A percentile compares a stretch with the other conserved stretches of the same genome.
These are phyloP conservation scores for Lepidocyrtoides sp. DNA, from an alignment of 2,888 invertebrate genomes.

Conservation along the genomic window DNA sequence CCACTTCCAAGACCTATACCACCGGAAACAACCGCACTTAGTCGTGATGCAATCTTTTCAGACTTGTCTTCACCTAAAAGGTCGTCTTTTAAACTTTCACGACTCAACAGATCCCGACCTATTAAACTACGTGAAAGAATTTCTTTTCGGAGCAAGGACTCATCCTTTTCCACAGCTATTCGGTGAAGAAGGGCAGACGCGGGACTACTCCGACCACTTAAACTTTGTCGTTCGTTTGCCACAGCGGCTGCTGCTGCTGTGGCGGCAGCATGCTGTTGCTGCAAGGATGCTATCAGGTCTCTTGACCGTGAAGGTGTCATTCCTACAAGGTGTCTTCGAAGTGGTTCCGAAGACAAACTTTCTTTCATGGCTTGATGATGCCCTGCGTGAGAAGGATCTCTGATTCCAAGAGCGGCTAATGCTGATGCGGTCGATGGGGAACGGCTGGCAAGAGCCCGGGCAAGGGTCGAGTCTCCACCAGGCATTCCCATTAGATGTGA, in stretches of 20 bases:
- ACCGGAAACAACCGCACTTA: slow-evolving; percentile 76
- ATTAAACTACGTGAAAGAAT: slow-evolving; percentile 84
- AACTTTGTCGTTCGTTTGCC: slow-evolving; percentile 40
- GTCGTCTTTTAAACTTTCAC: slow-evolving; percentile 84
- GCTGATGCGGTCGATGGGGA: slow-evolving; percentile 84
- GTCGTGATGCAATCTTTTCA: slow-evolving; percentile 82
- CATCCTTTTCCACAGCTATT: slow-evolving; percentile 83
- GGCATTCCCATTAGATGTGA: slow-evolving; percentile 88
- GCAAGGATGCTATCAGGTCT: slow-evolving; percentile 83
- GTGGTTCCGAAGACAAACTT: slow-evolving; percentile 82
- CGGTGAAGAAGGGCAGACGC: slow-evolving; percentile 83
- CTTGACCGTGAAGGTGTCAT: slow-evolving; percentile 85
- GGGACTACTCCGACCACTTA: slow-evolving; percentile 83
- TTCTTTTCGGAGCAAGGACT: slow-evolving; percentile 83
- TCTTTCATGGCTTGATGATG: slow-evolving; percentile 77
- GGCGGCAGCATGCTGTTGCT: slow-evolving; percentile 62
- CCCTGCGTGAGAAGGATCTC: slow-evolving; percentile 69
- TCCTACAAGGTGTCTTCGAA: slow-evolving; percentile 80
- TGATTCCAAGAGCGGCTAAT: slow-evolving; percentile 83
- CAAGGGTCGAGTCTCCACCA: slow-evolving; percentile 89
- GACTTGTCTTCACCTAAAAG: slow-evolving; percentile 82
- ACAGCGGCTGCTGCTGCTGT: slow-evolving; percentile 16
- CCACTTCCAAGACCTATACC: slow-evolving; percentile 55
- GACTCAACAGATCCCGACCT: slow-evolving; percentile 82
- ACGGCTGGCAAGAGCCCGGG: slow-evolving; percentile 87